Percentiles rank a stretch among this genome's conserved stretches.
phyloP scores from a whole-genome alignment of 1,140 invertebrate species.

The Meloidogyne hapla region DNA sequence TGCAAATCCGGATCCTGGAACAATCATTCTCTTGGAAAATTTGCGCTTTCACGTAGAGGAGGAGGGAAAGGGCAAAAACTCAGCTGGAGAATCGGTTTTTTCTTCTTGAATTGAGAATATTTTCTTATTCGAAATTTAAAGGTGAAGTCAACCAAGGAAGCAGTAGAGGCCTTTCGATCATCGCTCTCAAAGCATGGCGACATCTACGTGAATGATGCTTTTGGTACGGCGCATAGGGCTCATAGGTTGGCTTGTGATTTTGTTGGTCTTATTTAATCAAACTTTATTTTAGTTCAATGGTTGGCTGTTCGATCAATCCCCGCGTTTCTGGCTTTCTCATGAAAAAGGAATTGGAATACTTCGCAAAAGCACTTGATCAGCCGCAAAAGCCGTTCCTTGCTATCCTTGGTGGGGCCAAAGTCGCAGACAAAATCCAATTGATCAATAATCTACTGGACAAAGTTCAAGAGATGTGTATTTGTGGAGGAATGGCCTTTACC shows the following conservation, averaged over 20 bases:
- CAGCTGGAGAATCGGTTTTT: slow-evolving; percentile 78
- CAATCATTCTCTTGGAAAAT: slow-evolving; percentile 92
- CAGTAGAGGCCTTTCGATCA: slow-evolving; percentile 80
- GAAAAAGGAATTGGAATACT: slow-evolving; percentile 95
- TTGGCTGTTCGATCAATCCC: slow-evolving; percentile 76
- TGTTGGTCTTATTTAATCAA: slow-evolving; percentile 11
- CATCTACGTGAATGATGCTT: slow-evolving; percentile 98
- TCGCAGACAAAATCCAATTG: slow-evolving; percentile 95
- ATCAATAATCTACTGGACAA: slow-evolving; percentile 98
- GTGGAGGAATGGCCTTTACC: slow-evolving; percentile 98
- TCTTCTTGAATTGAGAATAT: slow-evolving; percentile 41
- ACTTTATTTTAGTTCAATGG: slow-evolving; percentile 68
- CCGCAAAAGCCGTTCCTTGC: slow-evolving; percentile 92
- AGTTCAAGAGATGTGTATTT: slow-evolving; percentile 99
- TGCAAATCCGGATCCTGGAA: slow-evolving; percentile 79
- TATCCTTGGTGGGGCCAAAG: slow-evolving; percentile 96
- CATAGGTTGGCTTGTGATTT: slow-evolving; percentile 72
- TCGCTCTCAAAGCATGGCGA: slow-evolving; percentile 92
- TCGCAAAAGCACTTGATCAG: slow-evolving; percentile 93
- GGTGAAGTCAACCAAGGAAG: slow-evolving; percentile 78
- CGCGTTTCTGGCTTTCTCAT: slow-evolving; percentile 90
- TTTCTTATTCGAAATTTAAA: slow-evolving; percentile 58
- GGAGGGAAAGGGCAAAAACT: slow-evolving; percentile 94
- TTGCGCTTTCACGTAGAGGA: slow-evolving; percentile 94
- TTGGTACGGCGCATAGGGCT: slow-evolving; percentile 96